A percentile compares a stretch with the other conserved stretches of the same genome.
These are phyloP conservation scores for Octomys mimax DNA, from an alignment of 2,797 vertebrate species.

Conservation along the genomic window DNA sequence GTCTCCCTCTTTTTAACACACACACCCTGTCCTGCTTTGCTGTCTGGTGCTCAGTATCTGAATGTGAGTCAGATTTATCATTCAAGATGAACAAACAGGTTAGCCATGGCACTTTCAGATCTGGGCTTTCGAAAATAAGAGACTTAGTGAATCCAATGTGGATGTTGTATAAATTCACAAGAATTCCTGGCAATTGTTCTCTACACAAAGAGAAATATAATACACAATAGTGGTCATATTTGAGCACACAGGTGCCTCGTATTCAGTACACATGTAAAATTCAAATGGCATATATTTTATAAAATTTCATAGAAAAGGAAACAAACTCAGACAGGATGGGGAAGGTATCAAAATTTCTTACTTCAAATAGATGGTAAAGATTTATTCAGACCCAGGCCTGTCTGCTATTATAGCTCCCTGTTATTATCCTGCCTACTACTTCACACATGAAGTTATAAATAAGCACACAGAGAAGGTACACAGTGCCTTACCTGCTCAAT, in stretches of 20 bases:
- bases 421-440: neutral
- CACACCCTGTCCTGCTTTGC: conserved; percentile 47
- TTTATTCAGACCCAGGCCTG: conserved; percentile 8
- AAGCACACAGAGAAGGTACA: neutral
- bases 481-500: conserved; percentile 94
- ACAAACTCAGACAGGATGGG: neutral
- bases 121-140: conserved; percentile 22
- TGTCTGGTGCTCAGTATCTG: neutral
- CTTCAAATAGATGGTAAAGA: neutral
- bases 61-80: neutral
- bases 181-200: neutral
- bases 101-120: conserved; percentile 16
- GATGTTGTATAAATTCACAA: conserved; percentile 36
- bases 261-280: conserved; percentile 7
- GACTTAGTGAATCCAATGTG: neutral
- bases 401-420: neutral
- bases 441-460: neutral
- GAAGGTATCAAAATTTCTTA: neutral
- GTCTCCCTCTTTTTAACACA: neutral
- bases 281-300: neutral
- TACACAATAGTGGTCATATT: neutral
- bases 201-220: conserved; percentile 4
- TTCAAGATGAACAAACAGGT: conserved; percentile 22
- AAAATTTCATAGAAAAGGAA: neutral
- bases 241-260: neutral